Evolutionary conservation across 2,113 vertebrate species (phyloP), one percentile per base, ranked within the genome.

Genomic region (Sinocyclocheilus maitianheensis): DNA sequence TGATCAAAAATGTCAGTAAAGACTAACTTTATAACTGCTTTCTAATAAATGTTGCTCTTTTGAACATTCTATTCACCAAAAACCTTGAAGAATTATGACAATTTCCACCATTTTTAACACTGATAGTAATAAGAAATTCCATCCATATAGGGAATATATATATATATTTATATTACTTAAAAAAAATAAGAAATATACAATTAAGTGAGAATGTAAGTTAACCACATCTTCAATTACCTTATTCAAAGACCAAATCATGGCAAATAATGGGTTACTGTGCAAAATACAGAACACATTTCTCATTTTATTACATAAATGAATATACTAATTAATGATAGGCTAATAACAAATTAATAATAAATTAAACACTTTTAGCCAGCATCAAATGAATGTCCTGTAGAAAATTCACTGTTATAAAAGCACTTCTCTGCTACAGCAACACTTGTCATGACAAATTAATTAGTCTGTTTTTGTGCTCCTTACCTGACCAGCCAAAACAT

Each of bases 401-500:
- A 34, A 6, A 71, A 72, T n/a, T 72, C 4, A 43, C 37, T n/a
- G 69, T 20, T 12, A 77, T 26, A 30, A 18, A 77, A 30, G 26
- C 26, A 34, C 48, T 55, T 53, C 46, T 53, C 30, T 77, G 7
- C 7, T 26, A 77, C 24, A 30, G 14, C 24, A 30, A 55, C 14
- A 34, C 48, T 34, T 55, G 51, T 55, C 76, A 55, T 4, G 24
- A 14, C 72, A 48, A 75, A 55, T 77, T 53, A 51, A 26, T 77
- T 26, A 51, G 48, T 55, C 48, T 55, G 24, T 77, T 77, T 77
- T 55, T 34, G 26, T 67, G 7, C 40, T 81, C 24, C 43, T 26
- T 40, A 81, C 40, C 62, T 65, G 62, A 48, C 37, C 37, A 81
- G 79, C 58, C 79, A 67, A 81, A 24, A 67, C 79, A 82, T 71